Conservation (phyloP, 2,888 invertebrate genomes). For the Mythimna vitellina region DNA sequence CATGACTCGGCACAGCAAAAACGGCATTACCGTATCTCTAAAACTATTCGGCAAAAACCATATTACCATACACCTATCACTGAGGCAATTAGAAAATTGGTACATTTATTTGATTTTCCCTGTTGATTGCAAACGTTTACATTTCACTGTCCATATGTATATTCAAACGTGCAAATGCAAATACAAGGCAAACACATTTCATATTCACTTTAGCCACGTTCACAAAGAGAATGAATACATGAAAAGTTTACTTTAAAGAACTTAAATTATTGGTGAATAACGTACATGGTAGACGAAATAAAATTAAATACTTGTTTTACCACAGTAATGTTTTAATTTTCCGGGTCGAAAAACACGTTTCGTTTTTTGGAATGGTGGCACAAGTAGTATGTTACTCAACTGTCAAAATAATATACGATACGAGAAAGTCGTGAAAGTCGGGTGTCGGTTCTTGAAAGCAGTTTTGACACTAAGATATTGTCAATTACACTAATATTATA, state of each 20-base stretch:
- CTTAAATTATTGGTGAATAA: constrained; percentile 11
- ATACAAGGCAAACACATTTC: constrained; percentile 25
- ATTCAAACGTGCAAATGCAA: constrained; percentile 35
- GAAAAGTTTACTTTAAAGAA: constrained; percentile 16
- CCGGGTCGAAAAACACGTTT: constrained; percentile 17
- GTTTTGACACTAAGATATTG: too few species aligned
- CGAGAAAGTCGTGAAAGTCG: too few species aligned
- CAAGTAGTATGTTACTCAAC: neutral
- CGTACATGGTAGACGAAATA: constrained; percentile 21
- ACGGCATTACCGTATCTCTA: neutral
- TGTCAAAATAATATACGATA: too few species aligned
- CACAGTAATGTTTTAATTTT: constrained; percentile 30
- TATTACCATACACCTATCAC: neutral
- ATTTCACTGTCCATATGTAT: constrained; percentile 25
- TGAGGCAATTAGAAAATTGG: constrained; percentile 24
- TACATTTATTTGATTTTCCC: constrained; percentile 2
- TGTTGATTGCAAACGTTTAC: constrained; percentile 47
- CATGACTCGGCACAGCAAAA: neutral
- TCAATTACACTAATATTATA: too few species aligned
- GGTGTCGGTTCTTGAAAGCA: too few species aligned
- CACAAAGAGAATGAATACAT: constrained; percentile 15
- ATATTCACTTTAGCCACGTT: constrained; percentile 31
- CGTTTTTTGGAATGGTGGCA: neutral
- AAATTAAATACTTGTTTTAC: constrained; percentile 8
- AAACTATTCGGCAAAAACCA: neutral